Conservation (phyloP, 2,888 invertebrate species). For the Cantharis flavilabris region DNA sequence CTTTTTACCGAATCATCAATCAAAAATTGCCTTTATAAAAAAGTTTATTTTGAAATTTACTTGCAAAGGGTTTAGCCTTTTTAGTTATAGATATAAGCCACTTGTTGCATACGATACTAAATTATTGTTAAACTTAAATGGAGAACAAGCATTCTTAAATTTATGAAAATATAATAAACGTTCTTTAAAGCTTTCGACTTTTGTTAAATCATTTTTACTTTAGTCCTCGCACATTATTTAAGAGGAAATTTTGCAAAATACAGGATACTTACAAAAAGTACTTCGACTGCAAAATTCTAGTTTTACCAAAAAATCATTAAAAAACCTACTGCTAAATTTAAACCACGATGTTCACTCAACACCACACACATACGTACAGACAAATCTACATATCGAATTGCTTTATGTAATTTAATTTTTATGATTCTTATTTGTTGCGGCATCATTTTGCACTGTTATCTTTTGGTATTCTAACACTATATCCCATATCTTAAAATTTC, state of each 20-base stretch:
- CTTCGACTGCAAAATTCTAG: not conserved
- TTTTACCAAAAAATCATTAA: not conserved
- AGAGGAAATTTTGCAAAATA: not conserved
- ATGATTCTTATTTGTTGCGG: no score
- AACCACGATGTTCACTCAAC: no score
- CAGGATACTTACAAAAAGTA: not conserved
- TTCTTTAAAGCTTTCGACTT: not conserved
- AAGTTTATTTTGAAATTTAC: not conserved
- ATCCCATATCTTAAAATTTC: no score
- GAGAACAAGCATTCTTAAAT: constrained; percentile 1
- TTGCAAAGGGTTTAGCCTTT: constrained; percentile 2
- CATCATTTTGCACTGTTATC: no score
- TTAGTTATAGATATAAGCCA: constrained; percentile 15
- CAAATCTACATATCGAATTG: not conserved
- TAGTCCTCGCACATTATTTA: not conserved
- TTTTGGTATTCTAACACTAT: no score
- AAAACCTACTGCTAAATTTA: no score
- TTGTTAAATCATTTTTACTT: not conserved
- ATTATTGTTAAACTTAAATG: constrained; percentile 11
- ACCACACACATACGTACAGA: not conserved
- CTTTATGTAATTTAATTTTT: no score
- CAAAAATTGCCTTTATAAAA: not conserved
- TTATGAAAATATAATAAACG: not conserved
- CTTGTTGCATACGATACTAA: constrained; percentile 13
- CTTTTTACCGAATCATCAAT: not conserved